phyloP scores from a whole-genome alignment of 2,888 invertebrate species.

The Drosophila picticornis region DNA sequence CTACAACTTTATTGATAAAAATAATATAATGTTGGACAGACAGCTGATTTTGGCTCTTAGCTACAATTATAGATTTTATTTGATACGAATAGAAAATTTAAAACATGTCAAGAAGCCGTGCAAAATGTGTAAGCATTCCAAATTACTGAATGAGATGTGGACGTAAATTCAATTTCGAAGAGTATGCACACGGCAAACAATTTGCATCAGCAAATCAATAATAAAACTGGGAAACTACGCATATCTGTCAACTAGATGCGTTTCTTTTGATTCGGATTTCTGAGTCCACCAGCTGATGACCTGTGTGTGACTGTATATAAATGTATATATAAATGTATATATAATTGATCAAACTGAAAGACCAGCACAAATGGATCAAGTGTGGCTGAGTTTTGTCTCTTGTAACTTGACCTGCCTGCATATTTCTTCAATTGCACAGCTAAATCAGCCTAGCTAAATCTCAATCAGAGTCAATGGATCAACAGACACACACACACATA shows the following conservation, averaged over 20 bases:
- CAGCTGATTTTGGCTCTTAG: not conserved
- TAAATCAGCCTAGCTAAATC: conserved; percentile 70
- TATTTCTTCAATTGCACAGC: conserved; percentile 59
- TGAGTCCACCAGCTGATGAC: conserved; percentile 39
- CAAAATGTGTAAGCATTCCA: conserved; percentile 41
- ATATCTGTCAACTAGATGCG: conserved; percentile 32
- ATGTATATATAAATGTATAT: not conserved
- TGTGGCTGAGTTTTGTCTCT: conserved; percentile 2
- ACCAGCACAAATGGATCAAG: not conserved
- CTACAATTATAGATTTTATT: not conserved
- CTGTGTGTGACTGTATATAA: conserved; percentile 28
- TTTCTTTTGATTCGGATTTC: conserved; percentile 34
- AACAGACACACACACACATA: conserved; percentile 19
- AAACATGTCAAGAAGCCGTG: conserved; percentile 47
- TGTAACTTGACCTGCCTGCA: conserved; percentile 3
- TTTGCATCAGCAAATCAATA: conserved; percentile 59
- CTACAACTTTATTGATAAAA: conserved; percentile 9
- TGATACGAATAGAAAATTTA: not conserved
- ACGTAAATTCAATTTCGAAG: conserved; percentile 47
- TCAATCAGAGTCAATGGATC: conserved; percentile 64
- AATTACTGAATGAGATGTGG: conserved; percentile 44
- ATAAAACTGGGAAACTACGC: conserved; percentile 23
- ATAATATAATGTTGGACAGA: not conserved
- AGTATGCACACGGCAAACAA: conserved; percentile 57
- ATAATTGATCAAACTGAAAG: conserved; percentile 33